Conservation (phyloP, 1,140 invertebrate species). For the Megalonaias nervosa region DNA sequence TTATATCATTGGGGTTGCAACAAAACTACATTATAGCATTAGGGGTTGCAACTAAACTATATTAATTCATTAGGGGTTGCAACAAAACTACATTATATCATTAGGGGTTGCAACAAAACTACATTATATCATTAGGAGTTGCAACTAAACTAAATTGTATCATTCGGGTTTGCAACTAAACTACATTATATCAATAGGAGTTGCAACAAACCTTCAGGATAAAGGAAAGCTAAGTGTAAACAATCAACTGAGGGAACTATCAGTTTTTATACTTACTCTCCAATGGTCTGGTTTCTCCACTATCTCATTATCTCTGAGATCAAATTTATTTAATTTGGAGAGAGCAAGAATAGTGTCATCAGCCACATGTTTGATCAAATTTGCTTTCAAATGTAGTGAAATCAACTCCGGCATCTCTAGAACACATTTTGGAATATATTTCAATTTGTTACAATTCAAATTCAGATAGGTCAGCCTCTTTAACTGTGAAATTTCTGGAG, state of each 20-base stretch:
- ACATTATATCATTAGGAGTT: too few species aligned
- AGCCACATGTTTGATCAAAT: slow-evolving; percentile 48
- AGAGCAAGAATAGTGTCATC: slow-evolving; percentile 61
- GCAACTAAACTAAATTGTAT: neutral
- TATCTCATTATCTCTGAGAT: slow-evolving; percentile 61
- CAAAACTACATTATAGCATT: too few species aligned
- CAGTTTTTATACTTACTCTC: slow-evolving; percentile 52
- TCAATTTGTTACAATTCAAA: slow-evolving; percentile 60
- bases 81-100: too few species aligned
- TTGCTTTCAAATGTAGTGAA: slow-evolving; percentile 53
- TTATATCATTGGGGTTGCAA: too few species aligned
- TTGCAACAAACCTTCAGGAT: neutral
- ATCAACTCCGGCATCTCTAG: slow-evolving; percentile 46
- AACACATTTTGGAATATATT: slow-evolving; percentile 55
- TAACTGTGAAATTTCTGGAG: slow-evolving; percentile 50
- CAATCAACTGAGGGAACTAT: neutral
- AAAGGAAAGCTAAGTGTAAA: neutral
- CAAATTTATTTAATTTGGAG: slow-evolving; percentile 59
- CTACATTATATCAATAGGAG: neutral
- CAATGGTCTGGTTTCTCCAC: slow-evolving; percentile 54
- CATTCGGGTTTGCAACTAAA: neutral
- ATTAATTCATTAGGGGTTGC: too few species aligned
- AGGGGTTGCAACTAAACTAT: too few species aligned
- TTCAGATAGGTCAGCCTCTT: slow-evolving; percentile 57
- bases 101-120: too few species aligned